Evolutionary conservation across 2,797 vertebrate genomes (phyloP), one percentile per base, ranked within the genome.

Genomic region (Chloroceryle amazona): DNA sequence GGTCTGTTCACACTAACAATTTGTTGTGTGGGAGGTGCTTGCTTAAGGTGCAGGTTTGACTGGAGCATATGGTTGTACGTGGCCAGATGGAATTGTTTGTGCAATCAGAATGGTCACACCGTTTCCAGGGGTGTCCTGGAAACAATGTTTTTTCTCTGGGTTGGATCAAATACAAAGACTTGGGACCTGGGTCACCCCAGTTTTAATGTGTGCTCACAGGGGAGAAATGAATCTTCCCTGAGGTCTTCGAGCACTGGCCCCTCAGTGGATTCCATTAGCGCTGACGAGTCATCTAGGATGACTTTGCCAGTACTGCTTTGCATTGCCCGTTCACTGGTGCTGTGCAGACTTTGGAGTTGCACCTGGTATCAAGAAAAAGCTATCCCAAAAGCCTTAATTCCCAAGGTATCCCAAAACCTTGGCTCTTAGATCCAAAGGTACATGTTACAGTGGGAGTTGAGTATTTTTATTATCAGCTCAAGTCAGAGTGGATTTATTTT

Each of bases 81-180:
- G 9, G 33, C 44, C 63, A 52, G 46, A 42, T 41, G n/a, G 37
- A 71, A 19, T 39, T 55, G 60, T 37, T 3, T n/a, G 39, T 1
- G 1, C 39, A 66, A n/a, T 51, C 9, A 6, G 54, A 61, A 62
- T 0, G 8, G 41, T 62, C 68, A 21, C 39, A 21, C 7, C 0
- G 0, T 13, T 71, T 47, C 73, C n/a, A 6, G n/a, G 11, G 9
- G 44, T 61, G 79, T 41, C 37, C 46, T 71, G 42, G 19, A 28
- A 54, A 9, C 11, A 19, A 25, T 14, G 7, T 4, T 55, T 71
- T 55, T 41, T 57, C 39, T 61, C 14, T 35, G 42, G n/a, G 4
- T 41, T 60, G 42, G 25, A 61, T 18, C 16, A n/a, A 21, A n/a
- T 52, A 21, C 22, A 26, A 22, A 63, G 49, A 20, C 44, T 46